phyloP scores from a whole-genome alignment of 2,113 vertebrate genomes.

The Zootoca vivipara region DNA sequence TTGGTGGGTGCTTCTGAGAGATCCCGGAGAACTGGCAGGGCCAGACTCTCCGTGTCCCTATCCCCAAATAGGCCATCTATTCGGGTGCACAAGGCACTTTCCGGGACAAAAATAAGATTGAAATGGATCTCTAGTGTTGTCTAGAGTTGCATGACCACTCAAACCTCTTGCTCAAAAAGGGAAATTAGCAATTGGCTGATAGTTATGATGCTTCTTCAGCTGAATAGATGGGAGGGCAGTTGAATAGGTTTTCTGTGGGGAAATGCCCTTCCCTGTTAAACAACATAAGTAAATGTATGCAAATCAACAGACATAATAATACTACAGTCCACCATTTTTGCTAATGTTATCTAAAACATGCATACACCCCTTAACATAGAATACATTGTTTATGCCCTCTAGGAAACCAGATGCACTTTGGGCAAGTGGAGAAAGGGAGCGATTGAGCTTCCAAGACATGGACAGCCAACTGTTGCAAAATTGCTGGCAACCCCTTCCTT shows the following conservation, averaged over 20 bases:
- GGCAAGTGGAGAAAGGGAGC: background rate
- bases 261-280: background rate
- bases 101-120: background rate
- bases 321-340: background rate
- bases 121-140: background rate
- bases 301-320: background rate
- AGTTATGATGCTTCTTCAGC: background rate
- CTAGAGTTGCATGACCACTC: background rate
- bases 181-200: background rate
- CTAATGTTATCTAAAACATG: background rate
- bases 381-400: background rate
- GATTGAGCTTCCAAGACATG: background rate
- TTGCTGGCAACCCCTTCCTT: background rate
- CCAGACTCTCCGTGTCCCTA: too few relatives aligned
- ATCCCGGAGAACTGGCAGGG: background rate
- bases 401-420: background rate
- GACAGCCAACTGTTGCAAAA: constrained; percentile 17
- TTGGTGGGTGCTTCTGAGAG: background rate
- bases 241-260: background rate
- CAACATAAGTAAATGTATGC: background rate
- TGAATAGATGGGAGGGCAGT: background rate
- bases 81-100: background rate
- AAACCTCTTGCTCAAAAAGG: background rate
- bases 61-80: background rate
- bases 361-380: background rate